phyloP scores from a whole-genome alignment of 2,797 vertebrate genomes.

The Melanotaenia maccullochi region DNA sequence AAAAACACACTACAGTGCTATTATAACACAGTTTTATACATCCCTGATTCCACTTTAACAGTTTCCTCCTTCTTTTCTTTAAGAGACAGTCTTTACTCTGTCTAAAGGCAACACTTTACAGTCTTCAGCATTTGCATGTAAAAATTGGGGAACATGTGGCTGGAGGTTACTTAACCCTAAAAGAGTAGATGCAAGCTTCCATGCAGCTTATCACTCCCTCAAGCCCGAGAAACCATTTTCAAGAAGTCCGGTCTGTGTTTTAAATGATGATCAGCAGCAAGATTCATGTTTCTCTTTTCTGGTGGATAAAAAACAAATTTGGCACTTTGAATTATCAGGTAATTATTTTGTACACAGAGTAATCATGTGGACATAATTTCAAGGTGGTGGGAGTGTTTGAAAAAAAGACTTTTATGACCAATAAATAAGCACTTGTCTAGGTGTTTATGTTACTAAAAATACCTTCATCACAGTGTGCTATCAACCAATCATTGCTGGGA shows the following conservation, averaged over 20 bases:
- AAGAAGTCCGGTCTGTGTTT: neutral
- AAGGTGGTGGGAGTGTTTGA: too few species aligned
- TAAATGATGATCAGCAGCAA: neutral
- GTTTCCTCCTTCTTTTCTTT: constrained; percentile 12
- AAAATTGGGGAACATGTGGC: neutral
- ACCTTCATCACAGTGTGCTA: neutral
- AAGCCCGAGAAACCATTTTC: neutral
- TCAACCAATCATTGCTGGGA: neutral
- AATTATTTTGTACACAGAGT: too few species aligned
- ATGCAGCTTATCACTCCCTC: neutral
- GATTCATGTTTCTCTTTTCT: neutral
- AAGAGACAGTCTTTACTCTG: constrained; percentile 13
- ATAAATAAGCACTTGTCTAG: neutral
- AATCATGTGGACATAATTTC: too few species aligned
- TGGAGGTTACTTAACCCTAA: neutral
- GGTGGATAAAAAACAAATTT: neutral
- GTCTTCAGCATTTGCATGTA: neutral
- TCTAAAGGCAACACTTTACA: neutral
- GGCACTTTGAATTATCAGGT: neutral
- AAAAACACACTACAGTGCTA: neutral
- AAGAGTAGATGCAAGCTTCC: neutral
- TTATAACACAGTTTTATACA: constrained; percentile 32
- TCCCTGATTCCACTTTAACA: constrained; percentile 16
- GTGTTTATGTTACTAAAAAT: neutral
- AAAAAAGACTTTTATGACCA: neutral